Conservation (phyloP, 2,113 vertebrate genomes). For the Zosterops japonicus region DNA sequence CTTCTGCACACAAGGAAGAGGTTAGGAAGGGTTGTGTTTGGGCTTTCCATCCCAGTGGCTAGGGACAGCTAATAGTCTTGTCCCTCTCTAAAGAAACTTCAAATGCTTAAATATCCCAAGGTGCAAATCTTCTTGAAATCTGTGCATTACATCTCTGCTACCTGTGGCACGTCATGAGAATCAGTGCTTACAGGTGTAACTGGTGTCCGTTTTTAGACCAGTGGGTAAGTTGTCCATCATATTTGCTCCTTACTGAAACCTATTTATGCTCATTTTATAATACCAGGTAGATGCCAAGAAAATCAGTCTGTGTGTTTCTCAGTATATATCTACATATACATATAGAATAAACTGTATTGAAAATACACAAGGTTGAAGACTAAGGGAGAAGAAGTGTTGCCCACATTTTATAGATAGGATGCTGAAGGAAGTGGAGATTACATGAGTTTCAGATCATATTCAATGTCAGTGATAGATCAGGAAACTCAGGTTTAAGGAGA, state of each 20-base stretch:
- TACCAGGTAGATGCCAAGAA: not conserved
- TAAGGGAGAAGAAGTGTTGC: not conserved
- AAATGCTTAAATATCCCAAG: not conserved
- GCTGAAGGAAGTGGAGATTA: not conserved
- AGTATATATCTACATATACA: not conserved
- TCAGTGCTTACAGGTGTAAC: not conserved
- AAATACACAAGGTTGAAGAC: not conserved
- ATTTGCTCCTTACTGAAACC: not conserved
- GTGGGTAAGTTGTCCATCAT: not conserved
- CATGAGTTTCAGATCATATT: not conserved
- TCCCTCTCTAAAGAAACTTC: not conserved
- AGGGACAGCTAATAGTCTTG: not conserved
- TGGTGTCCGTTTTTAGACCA: not conserved
- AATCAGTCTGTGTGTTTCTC: not conserved
- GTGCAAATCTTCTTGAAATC: not conserved
- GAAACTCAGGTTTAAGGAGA: not conserved
- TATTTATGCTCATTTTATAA: not conserved
- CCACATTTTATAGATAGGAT: not conserved
- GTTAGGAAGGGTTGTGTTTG: not conserved
- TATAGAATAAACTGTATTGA: not conserved
- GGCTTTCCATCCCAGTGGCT: not conserved
- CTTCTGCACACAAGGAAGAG: not conserved
- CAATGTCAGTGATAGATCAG: not conserved
- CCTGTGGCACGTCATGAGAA: not conserved
- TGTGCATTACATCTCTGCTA: not conserved